phyloP scores from a whole-genome alignment of 2,113 vertebrate genomes.

The Oryzias woworae region DNA sequence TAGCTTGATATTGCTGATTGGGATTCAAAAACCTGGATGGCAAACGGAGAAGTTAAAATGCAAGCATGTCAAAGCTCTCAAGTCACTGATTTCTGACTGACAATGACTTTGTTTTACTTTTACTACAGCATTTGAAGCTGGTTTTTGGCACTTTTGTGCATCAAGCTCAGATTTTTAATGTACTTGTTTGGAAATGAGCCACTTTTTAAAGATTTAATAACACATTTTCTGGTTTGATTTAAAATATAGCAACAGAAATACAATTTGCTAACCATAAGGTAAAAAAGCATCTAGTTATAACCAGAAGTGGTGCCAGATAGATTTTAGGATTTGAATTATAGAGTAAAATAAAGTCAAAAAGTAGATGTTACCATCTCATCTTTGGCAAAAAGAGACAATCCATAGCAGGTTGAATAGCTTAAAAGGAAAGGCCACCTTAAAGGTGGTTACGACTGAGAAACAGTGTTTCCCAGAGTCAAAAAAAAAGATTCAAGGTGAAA shows the following conservation, averaged over 20 bases:
- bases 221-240: conserved; percentile 23
- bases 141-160: conserved; percentile 25
- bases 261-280: conserved; percentile 33
- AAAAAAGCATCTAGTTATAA: conserved; percentile 29
- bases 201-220: background rate
- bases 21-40: conserved; percentile 6
- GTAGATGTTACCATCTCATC: conserved; percentile 34
- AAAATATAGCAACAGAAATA: conserved; percentile 22
- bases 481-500: conserved; percentile 23
- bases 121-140: conserved; percentile 27
- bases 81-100: conserved; percentile 38
- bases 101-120: conserved; percentile 29
- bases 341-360: conserved; percentile 7
- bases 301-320: conserved; percentile 23
- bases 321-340: conserved; percentile 42
- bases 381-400: conserved; percentile 30
- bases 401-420: conserved; percentile 16
- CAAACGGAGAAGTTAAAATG: conserved; percentile 27
- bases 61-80: conserved; percentile 11
- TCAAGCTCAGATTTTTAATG: background rate
- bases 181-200: conserved; percentile 8
- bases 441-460: conserved; percentile 50
- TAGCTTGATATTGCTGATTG: background rate
- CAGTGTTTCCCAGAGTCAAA: conserved; percentile 7
- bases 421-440: conserved; percentile 41